Percentiles rank a stretch among this genome's conserved stretches.
Conservation (phyloP, 2,113 vertebrate species). For the Donacobius atricapilla region DNA sequence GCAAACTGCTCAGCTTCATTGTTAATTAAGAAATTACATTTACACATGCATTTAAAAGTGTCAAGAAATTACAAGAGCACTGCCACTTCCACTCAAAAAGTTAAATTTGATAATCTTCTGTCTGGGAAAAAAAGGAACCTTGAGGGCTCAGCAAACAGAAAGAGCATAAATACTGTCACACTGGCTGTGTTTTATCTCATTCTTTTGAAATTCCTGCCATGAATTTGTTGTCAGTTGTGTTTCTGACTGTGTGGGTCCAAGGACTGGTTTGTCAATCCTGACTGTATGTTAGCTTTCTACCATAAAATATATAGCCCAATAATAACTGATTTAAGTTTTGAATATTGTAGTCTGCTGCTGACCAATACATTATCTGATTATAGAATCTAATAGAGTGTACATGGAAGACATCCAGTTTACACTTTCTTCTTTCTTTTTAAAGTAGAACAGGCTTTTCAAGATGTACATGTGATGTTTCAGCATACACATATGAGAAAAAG, state of each 20-base stretch:
- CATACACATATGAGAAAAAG: neutral
- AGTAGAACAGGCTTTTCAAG: neutral
- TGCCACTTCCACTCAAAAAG: neutral
- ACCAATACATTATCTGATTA: neutral
- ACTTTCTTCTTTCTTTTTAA: neutral
- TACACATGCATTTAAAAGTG: neutral
- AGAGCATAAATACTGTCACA: neutral
- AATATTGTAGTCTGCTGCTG: neutral
- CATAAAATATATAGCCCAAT: neutral
- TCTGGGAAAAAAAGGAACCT: neutral
- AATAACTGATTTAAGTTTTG: neutral
- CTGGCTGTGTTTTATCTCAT: neutral
- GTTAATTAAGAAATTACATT: conserved; percentile 1
- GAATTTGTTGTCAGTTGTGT: neutral
- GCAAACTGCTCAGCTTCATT: neutral
- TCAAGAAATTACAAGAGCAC: neutral
- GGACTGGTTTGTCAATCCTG: neutral
- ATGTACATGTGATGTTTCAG: neutral
- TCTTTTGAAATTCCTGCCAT: neutral
- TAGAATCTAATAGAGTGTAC: neutral
- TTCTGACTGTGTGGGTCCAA: neutral
- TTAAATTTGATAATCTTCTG: neutral
- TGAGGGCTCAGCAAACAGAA: neutral
- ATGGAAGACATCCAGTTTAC: neutral
- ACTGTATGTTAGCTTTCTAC: neutral